A percentile compares a stretch with the other conserved stretches of the same genome.
Conservation (phyloP, 2,797 vertebrate species). For the Florisuga fusca region DNA sequence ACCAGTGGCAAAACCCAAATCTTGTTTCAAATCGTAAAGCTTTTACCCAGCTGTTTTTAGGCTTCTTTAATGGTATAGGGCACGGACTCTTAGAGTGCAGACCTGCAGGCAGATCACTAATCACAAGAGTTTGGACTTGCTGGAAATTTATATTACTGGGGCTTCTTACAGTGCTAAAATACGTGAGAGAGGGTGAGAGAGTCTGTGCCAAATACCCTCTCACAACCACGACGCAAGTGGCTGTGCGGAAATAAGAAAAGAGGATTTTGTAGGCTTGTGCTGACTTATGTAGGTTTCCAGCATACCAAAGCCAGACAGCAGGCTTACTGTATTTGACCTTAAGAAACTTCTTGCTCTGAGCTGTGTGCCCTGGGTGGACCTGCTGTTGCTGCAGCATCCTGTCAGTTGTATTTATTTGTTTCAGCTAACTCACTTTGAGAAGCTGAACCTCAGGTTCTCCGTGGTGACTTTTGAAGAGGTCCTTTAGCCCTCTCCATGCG, state of each 20-base stretch:
- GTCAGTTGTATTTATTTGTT: neutral
- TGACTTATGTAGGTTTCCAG: constrained; percentile 64
- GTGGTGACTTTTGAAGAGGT: neutral
- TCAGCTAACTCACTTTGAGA: neutral
- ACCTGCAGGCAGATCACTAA: neutral
- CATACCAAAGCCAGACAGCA: constrained; percentile 24
- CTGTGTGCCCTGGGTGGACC: neutral
- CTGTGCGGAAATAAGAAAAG: constrained; percentile 57
- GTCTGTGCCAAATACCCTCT: neutral
- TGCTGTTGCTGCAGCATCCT: neutral
- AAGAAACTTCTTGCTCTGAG: constrained; percentile 36
- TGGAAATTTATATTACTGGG: neutral
- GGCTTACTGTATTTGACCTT: constrained; percentile 59
- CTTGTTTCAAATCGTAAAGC: neutral
- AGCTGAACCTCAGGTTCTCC: neutral
- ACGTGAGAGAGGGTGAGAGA: neutral
- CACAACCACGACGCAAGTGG: neutral
- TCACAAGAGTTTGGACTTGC: neutral
- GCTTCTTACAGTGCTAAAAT: neutral
- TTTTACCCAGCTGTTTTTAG: neutral
- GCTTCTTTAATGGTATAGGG: neutral
- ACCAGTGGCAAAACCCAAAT: neutral
- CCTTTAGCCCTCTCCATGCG: neutral
- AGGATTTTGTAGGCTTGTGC: constrained; percentile 55
- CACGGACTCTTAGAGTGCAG: neutral